Evolutionary conservation across 2,888 invertebrate species (phyloP).

Genomic region (Drosophila nigricruria): DNA sequence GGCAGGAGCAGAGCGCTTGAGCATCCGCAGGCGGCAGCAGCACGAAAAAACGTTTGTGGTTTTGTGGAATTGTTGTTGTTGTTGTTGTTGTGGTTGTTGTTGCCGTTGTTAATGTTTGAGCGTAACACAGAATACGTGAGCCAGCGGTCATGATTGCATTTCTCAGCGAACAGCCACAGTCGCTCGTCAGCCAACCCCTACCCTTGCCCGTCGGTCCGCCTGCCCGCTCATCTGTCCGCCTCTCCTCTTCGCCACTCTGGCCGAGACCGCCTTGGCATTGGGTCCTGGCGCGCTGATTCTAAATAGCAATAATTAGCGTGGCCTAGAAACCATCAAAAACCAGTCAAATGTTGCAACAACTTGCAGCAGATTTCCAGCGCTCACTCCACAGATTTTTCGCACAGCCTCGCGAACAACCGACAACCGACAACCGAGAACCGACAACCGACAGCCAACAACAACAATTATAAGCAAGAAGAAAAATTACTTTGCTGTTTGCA

Average conservation of each 20-base stretch:
- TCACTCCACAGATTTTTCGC: constrained; percentile 51
- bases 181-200: constrained; percentile 28
- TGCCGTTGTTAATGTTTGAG: constrained; percentile 82
- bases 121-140: constrained; percentile 86
- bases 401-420: constrained; percentile 41
- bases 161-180: constrained; percentile 50
- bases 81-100: constrained; percentile 41
- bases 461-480: constrained; percentile 77
- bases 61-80: constrained; percentile 50
- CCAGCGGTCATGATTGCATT: constrained; percentile 79
- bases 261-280: constrained; percentile 45
- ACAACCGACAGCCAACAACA: constrained; percentile 32
- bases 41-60: constrained; percentile 80
- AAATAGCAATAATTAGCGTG: constrained; percentile 82
- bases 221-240: background rate
- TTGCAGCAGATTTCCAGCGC: constrained; percentile 50
- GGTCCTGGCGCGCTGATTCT: constrained; percentile 69
- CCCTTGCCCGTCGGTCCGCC: background rate
- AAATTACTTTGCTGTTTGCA: constrained; percentile 82
- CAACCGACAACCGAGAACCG: background rate
- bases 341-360: constrained; percentile 60
- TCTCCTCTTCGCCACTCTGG: background rate
- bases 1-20: constrained; percentile 23
- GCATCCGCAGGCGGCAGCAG: constrained; percentile 54
- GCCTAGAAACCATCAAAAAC: constrained; percentile 78